Evolutionary conservation across 2,888 invertebrate species (phyloP).

Genomic region (Thumatha senex): DNA sequence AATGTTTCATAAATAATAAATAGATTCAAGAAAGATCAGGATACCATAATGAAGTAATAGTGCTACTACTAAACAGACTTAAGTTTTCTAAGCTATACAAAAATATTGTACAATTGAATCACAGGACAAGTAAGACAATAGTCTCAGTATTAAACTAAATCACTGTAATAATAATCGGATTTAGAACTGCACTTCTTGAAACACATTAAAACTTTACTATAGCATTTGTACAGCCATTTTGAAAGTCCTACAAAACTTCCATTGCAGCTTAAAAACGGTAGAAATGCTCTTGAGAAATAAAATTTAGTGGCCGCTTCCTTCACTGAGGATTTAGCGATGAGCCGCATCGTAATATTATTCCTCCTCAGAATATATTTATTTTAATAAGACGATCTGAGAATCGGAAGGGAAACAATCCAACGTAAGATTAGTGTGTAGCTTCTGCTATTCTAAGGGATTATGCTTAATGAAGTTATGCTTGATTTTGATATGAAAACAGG

Average conservation of each 20-base stretch:
- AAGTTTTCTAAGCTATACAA: too few species aligned
- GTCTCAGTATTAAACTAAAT: too few species aligned
- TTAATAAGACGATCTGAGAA: slow-evolving; percentile 58
- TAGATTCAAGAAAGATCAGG: too few species aligned
- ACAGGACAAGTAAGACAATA: too few species aligned
- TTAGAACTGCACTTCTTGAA: neutral
- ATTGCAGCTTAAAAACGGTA: slow-evolving; percentile 2
- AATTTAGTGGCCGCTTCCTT: slow-evolving; percentile 38
- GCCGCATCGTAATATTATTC: slow-evolving; percentile 47
- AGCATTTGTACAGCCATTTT: neutral
- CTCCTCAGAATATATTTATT: slow-evolving; percentile 54
- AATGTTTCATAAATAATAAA: too few species aligned
- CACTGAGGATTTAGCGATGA: slow-evolving; percentile 35
- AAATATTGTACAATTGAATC: too few species aligned
- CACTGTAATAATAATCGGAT: too few species aligned
- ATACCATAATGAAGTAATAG: too few species aligned
- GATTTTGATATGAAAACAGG: neutral
- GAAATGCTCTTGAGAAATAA: slow-evolving; percentile 35
- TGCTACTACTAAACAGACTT: too few species aligned
- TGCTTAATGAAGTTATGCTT: slow-evolving; percentile 4
- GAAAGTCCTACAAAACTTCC: neutral
- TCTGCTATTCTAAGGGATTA: slow-evolving; percentile 4
- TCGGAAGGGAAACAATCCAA: slow-evolving; percentile 27
- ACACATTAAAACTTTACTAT: neutral
- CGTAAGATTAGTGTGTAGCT: slow-evolving; percentile 35